phyloP scores from a whole-genome alignment of 2,888 invertebrate species.

The Brenthis hecate region DNA sequence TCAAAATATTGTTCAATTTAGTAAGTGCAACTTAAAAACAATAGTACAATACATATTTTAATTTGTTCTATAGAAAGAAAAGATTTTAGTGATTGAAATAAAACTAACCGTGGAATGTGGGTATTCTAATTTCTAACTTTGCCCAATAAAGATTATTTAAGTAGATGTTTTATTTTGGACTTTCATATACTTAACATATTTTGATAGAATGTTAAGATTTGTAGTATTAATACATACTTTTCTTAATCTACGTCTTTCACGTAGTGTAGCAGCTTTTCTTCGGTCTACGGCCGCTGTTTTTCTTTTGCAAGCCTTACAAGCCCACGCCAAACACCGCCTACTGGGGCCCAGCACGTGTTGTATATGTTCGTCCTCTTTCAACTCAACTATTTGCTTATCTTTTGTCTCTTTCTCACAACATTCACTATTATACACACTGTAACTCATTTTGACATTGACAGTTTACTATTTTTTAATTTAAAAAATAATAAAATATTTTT shows the following conservation, averaged over 20 bases:
- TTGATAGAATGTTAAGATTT: neutral
- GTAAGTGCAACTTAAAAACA: too few relatives aligned
- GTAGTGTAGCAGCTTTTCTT: conserved; percentile 97
- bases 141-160: too few relatives aligned
- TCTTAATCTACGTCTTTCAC: conserved; percentile 94
- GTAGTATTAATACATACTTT: conserved; percentile 85
- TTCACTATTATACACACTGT: conserved; percentile 54
- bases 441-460: conserved; percentile 57
- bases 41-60: too few relatives aligned
- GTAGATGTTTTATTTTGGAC: neutral
- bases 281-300: conserved; percentile 97
- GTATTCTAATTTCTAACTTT: too few relatives aligned
- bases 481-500: conserved; percentile 8
- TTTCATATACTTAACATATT: neutral
- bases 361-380: conserved; percentile 64
- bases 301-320: conserved; percentile 98
- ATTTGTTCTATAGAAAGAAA: too few relatives aligned
- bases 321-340: conserved; percentile 95
- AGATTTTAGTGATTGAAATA: too few relatives aligned
- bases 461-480: conserved; percentile 25
- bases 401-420: conserved; percentile 64
- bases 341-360: conserved; percentile 81
- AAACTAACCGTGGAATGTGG: too few relatives aligned
- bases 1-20: too few relatives aligned
- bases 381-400: conserved; percentile 46